Evolutionary conservation across 2,797 vertebrate species (phyloP), one percentile per base, ranked within the genome.

Genomic region (Chaunax sp.): DNA sequence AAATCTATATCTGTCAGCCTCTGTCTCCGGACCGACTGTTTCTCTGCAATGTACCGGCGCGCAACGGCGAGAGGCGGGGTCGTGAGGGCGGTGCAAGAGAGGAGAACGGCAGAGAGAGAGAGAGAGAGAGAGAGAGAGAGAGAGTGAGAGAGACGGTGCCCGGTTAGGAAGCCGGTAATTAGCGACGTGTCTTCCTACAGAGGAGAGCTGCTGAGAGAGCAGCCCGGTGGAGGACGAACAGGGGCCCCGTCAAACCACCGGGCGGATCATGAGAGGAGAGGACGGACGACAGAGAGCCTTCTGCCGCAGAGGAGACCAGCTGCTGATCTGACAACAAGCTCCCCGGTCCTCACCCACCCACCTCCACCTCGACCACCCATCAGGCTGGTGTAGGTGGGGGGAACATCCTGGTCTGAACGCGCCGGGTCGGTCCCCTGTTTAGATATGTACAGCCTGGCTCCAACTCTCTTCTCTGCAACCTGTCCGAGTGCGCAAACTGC

Each of bases 31-130:
- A 20, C 19, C 63, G 65, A 68, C 45, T 65, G 72, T 63, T 76
- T 85, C 69, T 83, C 83, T 81, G 89, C 84, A 80, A 69, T 77
- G 75, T 28, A 66, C 41, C 72, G 70, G 59, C 38, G 61, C 57
- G 50, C 43, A 59, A 3, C 57, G 55, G 65, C 1, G 66, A 76
- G 78, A 57, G 88, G 83, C 77, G 81, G 87, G 82, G 81, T 75
- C 54, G 50, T 53, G 75, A 75, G 74, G 69, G 75, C 58, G 62
- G 80, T 47, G 65, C 64, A 49, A 69, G 18, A 18, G 23, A 25
- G 18, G 9, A 25, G 1, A 26, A 10, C 5, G 3, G 50, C 6
- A 41, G n/a, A 52, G 10, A 43, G 51, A 63, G 71, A 72, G 70
- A 68, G 75, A 70, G 18, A n/a, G 30, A 33, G 16, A 47, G 6